Evolutionary conservation across 2,888 invertebrate species (phyloP), one percentile per base, ranked within the genome.

Genomic region (Cephalotes varians): DNA sequence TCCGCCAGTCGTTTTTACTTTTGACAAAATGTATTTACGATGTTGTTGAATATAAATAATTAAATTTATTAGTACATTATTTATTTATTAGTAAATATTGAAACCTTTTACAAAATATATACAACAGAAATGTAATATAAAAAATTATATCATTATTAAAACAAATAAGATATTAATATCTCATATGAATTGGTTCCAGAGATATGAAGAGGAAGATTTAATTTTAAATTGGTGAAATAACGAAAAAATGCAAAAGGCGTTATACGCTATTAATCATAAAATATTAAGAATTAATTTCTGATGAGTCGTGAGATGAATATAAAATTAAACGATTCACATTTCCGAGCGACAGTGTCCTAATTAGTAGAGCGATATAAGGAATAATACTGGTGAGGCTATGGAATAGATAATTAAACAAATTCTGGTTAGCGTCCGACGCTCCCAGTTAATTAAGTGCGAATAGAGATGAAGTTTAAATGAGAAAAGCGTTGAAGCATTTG

Each of bases 321-420:
- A 56, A 65, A 74, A 83, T 81, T 86, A 81, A 77, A 51, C 40
- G 65, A 34, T 15, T 37, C 40, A 74, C 37, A 51, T 71, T 34
- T 56, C 25, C 18, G 47, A 60, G 56, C 25, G 47, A 51, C 58
- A 15, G 18, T 6, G 21, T n/a, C 18, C 47, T 51, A 60, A 72
- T 56, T 62, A 64, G 79, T 76, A 71, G 34, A 37, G 44, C 51
- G 37, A 80, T 72, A 62, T 71, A 80, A 60, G 80, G 72, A 62
- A 73, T 71, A 72, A 81, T 74, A 62, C 54, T 54, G 37, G 64
- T 25, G 34, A 44, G 81, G 37, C 74, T 83, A 85, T 81, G 81
- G 71, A 87, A 87, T 85, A 83, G 85, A 86, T 87, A 85, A 87
- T 83, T 83, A 81, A 85, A 82, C 83, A 83, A 83, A 85, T 83